Percentiles rank a stretch among this genome's conserved stretches.
phyloP scores from a whole-genome alignment of 1,140 invertebrate species.

The Danaus plexippus region DNA sequence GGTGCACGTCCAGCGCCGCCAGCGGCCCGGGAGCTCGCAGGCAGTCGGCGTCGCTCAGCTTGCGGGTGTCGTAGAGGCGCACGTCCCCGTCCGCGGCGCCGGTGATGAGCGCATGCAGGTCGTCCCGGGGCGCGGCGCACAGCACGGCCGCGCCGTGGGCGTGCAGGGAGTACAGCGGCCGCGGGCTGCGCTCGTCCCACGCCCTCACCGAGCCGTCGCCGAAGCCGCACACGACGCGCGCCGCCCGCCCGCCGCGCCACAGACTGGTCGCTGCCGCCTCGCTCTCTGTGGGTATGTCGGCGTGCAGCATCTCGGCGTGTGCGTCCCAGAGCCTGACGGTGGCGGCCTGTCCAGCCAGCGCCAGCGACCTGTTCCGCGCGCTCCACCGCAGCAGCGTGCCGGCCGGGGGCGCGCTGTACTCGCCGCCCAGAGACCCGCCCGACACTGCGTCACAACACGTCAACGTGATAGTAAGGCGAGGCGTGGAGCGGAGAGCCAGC shows the following conservation, averaged over 20 bases:
- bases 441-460: conserved; percentile 6
- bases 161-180: conserved; percentile 18
- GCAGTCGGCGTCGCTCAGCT: conserved; percentile 74
- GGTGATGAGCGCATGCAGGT: conserved; percentile 40
- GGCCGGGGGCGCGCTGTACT: conserved; percentile 31
- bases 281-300: conserved; percentile 80
- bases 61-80: conserved; percentile 85
- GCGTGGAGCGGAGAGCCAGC: too few relatives aligned
- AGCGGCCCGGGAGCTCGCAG: conserved; percentile 80
- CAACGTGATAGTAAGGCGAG: too few relatives aligned
- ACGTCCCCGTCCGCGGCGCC: conserved; percentile 80
- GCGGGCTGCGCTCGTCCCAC: conserved; percentile 58
- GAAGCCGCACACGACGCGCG: conserved; percentile 59
- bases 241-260: conserved; percentile 20
- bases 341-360: conserved; percentile 85
- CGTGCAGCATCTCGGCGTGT: conserved; percentile 82
- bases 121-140: conserved; percentile 37
- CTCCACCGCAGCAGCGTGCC: conserved; percentile 57
- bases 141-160: conserved; percentile 41
- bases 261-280: conserved; percentile 13
- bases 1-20: conserved; percentile 87
- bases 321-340: conserved; percentile 85
- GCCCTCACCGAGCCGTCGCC: conserved; percentile 68
- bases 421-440: conserved; percentile 9
- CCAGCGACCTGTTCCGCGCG: conserved; percentile 78